phyloP scores from a whole-genome alignment of 2,113 vertebrate genomes.

The Marmota monax region DNA sequence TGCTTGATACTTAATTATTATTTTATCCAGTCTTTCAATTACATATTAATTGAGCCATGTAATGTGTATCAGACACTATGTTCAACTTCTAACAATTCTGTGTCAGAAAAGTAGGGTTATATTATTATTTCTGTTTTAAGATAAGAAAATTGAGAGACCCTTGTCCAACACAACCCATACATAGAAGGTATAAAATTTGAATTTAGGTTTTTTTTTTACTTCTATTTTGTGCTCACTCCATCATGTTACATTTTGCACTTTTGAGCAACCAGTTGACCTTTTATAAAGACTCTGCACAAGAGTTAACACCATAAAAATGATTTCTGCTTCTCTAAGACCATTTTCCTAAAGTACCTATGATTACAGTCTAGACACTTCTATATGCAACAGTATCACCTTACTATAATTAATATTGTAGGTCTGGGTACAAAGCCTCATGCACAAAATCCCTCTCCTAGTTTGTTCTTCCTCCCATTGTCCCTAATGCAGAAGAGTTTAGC shows the following conservation, averaged over 20 bases:
- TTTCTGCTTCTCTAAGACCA: neutral
- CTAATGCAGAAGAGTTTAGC: neutral
- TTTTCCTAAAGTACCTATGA: slow-evolving; percentile 26
- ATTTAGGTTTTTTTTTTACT: neutral
- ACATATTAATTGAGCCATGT: neutral
- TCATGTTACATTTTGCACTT: neutral
- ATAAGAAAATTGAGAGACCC: neutral
- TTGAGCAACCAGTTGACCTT: neutral
- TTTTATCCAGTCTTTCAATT: neutral
- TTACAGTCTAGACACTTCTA: neutral
- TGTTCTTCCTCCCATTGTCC: neutral
- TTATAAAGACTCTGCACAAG: neutral
- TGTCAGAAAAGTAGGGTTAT: neutral
- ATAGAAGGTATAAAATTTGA: neutral
- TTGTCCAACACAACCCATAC: neutral
- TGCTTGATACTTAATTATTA: neutral
- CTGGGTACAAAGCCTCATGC: neutral
- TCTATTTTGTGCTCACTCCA: too few relatives aligned
- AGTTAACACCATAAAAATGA: neutral
- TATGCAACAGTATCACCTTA: neutral
- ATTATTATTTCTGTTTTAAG: neutral
- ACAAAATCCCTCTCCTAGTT: neutral
- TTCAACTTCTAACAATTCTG: neutral
- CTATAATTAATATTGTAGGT: neutral
- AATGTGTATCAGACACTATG: neutral